These are phyloP conservation scores for Sciaenops ocellatus DNA, from an alignment of 2,797 vertebrate species.

Conservation along the genomic window DNA sequence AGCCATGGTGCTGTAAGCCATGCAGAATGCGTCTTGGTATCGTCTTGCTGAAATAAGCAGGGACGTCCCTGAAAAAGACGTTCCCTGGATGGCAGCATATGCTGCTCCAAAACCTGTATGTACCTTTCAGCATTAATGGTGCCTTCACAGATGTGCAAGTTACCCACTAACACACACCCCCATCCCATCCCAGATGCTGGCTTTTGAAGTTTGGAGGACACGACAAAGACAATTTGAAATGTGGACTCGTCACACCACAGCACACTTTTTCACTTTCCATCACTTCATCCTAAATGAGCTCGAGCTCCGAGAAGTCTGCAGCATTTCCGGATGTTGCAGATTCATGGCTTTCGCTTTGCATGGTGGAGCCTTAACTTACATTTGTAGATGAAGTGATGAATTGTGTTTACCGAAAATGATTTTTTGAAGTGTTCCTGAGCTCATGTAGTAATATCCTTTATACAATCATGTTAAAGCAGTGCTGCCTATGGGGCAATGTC, in stretches of 20 bases:
- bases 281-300: not conserved
- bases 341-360: not conserved
- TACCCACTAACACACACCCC: too few species aligned
- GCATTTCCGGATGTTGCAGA: not conserved
- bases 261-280: not conserved
- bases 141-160: not conserved
- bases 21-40: too few species aligned
- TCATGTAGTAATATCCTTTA: too few species aligned
- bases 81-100: too few species aligned
- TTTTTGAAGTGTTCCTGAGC: not conserved
- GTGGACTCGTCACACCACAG: not conserved
- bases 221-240: not conserved
- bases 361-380: not conserved
- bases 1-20: too few species aligned
- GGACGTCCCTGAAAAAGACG: too few species aligned
- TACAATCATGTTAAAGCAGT: too few species aligned
- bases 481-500: too few species aligned
- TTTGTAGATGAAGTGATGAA: not conserved
- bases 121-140: not conserved
- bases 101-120: too few species aligned
- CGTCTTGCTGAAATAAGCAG: too few species aligned
- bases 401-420: not conserved
- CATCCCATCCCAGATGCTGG: too few species aligned
- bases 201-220: not conserved
- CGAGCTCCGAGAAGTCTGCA: not conserved